Conservation (phyloP, 53 echinoderm and acorn worm genomes). For the Mesocentrotus franciscanus region DNA sequence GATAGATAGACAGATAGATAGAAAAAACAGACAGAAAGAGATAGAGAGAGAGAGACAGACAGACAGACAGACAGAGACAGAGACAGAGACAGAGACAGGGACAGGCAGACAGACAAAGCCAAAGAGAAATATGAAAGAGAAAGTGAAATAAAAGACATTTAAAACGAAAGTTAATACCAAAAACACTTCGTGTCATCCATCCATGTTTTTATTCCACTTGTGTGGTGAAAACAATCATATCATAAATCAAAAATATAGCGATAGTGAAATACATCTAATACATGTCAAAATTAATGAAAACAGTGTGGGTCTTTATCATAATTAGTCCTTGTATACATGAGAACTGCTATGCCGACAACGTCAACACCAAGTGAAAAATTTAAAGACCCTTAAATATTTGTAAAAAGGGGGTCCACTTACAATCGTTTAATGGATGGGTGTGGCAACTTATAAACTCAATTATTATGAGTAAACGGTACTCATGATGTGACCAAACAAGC, state of each 20-base stretch:
- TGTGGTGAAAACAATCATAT: background rate
- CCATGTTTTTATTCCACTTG: background rate
- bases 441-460: too few relatives aligned
- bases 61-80: background rate
- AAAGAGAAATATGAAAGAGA: background rate
- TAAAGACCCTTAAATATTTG: too few relatives aligned
- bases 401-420: too few relatives aligned
- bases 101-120: background rate
- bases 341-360: too few relatives aligned
- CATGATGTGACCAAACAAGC: too few relatives aligned
- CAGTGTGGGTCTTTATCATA: too few relatives aligned
- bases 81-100: background rate
- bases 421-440: too few relatives aligned
- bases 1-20: background rate
- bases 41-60: background rate
- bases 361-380: too few relatives aligned
- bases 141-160: background rate
- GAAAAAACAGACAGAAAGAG: background rate
- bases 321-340: too few relatives aligned
- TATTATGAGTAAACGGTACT: too few relatives aligned
- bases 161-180: background rate
- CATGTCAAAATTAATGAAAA: too few relatives aligned
- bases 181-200: background rate
- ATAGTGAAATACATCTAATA: background rate
- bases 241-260: background rate